These are phyloP conservation scores for Hemibagrus guttatus DNA, from an alignment of 2,797 vertebrate genomes.

Conservation along the genomic window DNA sequence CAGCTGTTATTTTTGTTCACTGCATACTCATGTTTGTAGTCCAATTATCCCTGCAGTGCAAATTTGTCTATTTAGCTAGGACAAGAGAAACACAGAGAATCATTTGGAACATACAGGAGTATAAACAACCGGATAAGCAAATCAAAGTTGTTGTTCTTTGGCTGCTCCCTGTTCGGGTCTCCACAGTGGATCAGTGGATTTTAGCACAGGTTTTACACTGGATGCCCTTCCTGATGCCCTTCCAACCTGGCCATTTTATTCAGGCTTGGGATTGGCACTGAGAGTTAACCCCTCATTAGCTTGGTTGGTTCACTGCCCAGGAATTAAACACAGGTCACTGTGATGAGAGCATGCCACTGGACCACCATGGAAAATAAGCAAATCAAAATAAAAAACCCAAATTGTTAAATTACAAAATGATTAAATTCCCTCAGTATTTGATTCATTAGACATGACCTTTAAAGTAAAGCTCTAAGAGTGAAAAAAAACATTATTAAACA, in stretches of 20 bases:
- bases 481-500: constrained; percentile 4
- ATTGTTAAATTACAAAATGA: neutral
- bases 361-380: neutral
- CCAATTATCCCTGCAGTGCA: neutral
- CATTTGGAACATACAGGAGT: neutral
- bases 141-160: neutral
- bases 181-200: too few species aligned
- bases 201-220: too few species aligned
- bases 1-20: neutral
- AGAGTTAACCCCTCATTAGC: too few species aligned
- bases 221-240: too few species aligned
- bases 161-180: too few species aligned
- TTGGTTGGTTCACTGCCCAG: too few species aligned
- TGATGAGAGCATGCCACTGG: too few species aligned
- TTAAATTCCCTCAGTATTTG: neutral
- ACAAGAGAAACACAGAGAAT: neutral
- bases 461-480: too few species aligned
- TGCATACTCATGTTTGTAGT: neutral
- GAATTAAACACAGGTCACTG: too few species aligned
- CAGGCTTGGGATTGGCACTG: too few species aligned
- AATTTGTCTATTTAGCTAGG: neutral
- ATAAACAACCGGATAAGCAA: neutral
- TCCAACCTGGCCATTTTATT: too few species aligned
- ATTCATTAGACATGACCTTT: neutral
- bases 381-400: neutral